A percentile compares a stretch with the other conserved stretches of the same genome.
phyloP scores from a whole-genome alignment of 2,797 vertebrate genomes.

The Squalus acanthias region DNA sequence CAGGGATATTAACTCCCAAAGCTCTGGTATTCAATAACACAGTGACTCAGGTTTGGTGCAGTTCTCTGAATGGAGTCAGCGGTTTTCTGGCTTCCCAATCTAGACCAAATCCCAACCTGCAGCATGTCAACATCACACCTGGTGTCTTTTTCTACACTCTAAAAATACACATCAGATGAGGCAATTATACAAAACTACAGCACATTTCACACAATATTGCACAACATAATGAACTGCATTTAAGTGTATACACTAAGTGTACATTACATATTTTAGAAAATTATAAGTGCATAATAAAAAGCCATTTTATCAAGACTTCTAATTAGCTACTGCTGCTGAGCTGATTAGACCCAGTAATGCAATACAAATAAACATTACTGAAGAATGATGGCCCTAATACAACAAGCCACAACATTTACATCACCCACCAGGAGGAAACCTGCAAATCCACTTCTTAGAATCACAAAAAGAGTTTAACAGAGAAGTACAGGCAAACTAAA shows the following conservation, averaged over 20 bases:
- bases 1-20: background rate
- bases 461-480: background rate
- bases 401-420: background rate
- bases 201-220: background rate
- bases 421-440: background rate
- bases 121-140: background rate
- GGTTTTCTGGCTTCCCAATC: no score
- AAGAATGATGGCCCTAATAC: background rate
- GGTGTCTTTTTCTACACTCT: background rate
- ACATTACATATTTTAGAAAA: background rate
- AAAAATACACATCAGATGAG: background rate
- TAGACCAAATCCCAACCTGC: background rate
- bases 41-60: background rate
- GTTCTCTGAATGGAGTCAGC: background rate
- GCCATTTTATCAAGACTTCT: background rate
- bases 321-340: background rate
- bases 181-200: background rate
- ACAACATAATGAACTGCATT: background rate
- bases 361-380: background rate
- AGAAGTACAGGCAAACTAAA: background rate
- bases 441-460: background rate
- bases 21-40: background rate
- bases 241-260: background rate
- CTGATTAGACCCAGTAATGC: background rate
- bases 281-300: background rate